Evolutionary conservation across 1,140 invertebrate species (phyloP).

Genomic region (Euborellia annulipes): DNA sequence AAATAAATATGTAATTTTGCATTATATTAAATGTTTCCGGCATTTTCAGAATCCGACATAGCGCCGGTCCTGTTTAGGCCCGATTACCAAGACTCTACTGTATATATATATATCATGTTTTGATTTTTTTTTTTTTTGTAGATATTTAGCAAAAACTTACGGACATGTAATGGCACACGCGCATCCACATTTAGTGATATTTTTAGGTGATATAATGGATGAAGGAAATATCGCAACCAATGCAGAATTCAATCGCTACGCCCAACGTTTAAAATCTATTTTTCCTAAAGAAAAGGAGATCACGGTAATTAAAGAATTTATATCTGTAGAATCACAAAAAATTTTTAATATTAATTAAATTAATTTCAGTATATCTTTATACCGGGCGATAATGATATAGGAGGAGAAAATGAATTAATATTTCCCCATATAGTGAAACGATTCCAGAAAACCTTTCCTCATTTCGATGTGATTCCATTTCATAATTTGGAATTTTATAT

Average conservation of each 20-base stretch:
- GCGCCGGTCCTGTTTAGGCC: too few relatives aligned
- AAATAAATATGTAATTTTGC: too few relatives aligned
- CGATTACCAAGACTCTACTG: too few relatives aligned
- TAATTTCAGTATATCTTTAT: slow-evolving; percentile 57
- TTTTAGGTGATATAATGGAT: slow-evolving; percentile 83
- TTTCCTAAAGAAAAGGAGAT: slow-evolving; percentile 40
- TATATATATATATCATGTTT: too few relatives aligned
- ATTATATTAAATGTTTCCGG: too few relatives aligned
- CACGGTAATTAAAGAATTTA: slow-evolving; percentile 32
- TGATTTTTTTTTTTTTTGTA: slow-evolving; percentile 27
- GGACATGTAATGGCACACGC: slow-evolving; percentile 47
- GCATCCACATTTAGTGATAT: slow-evolving; percentile 73
- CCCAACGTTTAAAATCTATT: slow-evolving; percentile 49
- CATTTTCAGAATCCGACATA: too few relatives aligned
- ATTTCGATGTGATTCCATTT: slow-evolving; percentile 42
- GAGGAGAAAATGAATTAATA: slow-evolving; percentile 70
- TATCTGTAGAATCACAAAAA: too few relatives aligned
- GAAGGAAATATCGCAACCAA: slow-evolving; percentile 65
- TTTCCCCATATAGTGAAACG: slow-evolving; percentile 51
- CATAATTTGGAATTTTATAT: slow-evolving; percentile 40
- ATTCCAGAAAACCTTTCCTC: slow-evolving; percentile 61
- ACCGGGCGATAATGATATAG: slow-evolving; percentile 91
- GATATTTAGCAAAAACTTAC: slow-evolving; percentile 70
- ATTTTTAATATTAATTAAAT: slow-evolving; percentile 3
- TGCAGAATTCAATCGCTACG: slow-evolving; percentile 51